Percentiles rank a stretch among this genome's conserved stretches.
These are phyloP conservation scores for Calephelis virginiensis DNA, from an alignment of 1,140 invertebrate species.

Conservation along the genomic window DNA sequence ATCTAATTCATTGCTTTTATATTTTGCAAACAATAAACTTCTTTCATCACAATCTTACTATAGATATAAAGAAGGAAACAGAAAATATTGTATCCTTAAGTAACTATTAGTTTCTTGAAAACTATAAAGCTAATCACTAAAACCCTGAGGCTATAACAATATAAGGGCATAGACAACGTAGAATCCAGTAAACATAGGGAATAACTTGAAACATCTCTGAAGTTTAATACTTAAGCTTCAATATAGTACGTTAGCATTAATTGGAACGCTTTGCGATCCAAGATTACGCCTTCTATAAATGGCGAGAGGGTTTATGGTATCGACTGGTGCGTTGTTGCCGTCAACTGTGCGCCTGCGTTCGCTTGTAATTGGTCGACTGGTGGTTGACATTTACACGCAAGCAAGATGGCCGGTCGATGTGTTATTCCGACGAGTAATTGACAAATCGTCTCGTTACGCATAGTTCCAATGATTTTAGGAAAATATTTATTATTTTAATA, in stretches of 20 bases:
- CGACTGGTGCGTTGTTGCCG: conserved; percentile 56
- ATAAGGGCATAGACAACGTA: conserved; percentile 4
- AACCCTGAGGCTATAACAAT: conserved; percentile 5
- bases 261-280: conserved; percentile 58
- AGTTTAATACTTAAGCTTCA: conserved; percentile 35
- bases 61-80: too few relatives aligned
- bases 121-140: conserved; percentile 1
- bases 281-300: conserved; percentile 67
- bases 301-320: conserved; percentile 69
- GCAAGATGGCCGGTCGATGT: conserved; percentile 61
- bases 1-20: too few relatives aligned
- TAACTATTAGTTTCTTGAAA: neutral
- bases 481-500: too few relatives aligned
- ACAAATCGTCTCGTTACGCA: conserved; percentile 54
- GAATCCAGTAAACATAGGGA: conserved; percentile 15
- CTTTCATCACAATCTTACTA: too few relatives aligned
- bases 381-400: conserved; percentile 66
- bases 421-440: conserved; percentile 64
- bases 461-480: conserved; percentile 5
- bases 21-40: too few relatives aligned
- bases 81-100: too few relatives aligned
- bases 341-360: conserved; percentile 54
- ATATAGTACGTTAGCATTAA: conserved; percentile 65
- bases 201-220: conserved; percentile 23
- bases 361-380: conserved; percentile 67